phyloP scores from a whole-genome alignment of 2,113 vertebrate species.

The Empidonax traillii region DNA sequence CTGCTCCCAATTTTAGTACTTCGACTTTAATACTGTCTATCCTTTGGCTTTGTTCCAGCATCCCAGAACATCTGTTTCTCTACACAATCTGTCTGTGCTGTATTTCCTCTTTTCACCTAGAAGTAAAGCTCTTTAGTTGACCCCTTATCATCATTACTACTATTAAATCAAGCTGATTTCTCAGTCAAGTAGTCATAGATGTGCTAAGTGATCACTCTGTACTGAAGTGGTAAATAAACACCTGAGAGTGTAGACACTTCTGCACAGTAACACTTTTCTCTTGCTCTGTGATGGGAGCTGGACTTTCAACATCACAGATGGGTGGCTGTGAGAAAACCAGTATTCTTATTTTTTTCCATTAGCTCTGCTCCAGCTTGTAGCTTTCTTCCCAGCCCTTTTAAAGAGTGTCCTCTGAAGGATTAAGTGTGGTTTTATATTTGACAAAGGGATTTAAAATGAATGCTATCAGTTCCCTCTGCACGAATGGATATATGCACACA shows the following conservation, averaged over 20 bases:
- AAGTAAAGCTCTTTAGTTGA: slow-evolving; percentile 1
- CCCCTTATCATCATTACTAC: not conserved
- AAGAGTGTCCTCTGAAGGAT: not conserved
- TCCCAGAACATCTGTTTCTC: not conserved
- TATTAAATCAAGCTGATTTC: not conserved
- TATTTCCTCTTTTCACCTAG: not conserved
- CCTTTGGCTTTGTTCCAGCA: not conserved
- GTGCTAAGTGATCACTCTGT: not conserved
- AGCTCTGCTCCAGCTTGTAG: not conserved
- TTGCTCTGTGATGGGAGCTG: not conserved
- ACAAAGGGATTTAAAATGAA: not conserved
- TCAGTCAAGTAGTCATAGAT: not conserved
- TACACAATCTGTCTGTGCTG: not conserved
- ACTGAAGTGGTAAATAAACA: not conserved
- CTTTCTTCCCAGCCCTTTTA: not conserved
- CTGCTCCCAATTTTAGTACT: not conserved
- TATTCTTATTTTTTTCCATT: accelerated
- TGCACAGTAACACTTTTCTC: not conserved
- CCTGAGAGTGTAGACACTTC: not conserved
- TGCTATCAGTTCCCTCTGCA: not conserved
- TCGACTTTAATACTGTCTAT: not conserved
- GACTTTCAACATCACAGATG: not conserved
- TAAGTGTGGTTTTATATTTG: not conserved
- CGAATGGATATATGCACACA: accelerated
- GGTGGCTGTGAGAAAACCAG: not conserved